A percentile compares a stretch with the other conserved stretches of the same genome.
Conservation (phyloP, 2,797 vertebrate species). For the Sebastes kiyomatsui region DNA sequence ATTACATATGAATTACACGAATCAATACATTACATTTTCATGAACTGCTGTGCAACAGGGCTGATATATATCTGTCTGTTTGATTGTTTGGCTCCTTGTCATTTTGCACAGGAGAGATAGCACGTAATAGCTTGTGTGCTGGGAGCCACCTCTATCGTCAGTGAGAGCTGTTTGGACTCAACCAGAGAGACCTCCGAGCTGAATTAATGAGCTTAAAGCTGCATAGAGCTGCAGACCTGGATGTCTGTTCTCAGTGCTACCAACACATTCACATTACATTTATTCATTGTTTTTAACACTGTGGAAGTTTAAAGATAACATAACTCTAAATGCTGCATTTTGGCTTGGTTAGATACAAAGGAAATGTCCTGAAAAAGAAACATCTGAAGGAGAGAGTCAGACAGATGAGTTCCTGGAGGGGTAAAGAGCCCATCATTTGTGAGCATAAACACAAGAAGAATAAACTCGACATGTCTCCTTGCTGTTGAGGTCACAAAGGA, state of each 20-base stretch:
- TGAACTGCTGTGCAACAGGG: too few species aligned
- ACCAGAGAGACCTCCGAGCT: not conserved
- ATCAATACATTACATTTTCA: too few species aligned
- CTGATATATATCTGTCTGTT: not conserved
- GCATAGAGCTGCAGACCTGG: not conserved
- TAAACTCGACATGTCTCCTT: not conserved
- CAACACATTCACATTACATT: not conserved
- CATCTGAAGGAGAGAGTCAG: not conserved
- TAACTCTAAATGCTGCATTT: not conserved
- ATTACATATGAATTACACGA: too few species aligned
- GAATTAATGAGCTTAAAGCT: slow-evolving; percentile 3
- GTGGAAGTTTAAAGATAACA: not conserved
- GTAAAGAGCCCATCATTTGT: not conserved
- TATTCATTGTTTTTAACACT: not conserved
- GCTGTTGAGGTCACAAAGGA: slow-evolving; percentile 18
- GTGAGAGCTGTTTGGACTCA: slow-evolving; percentile 1
- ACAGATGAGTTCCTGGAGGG: not conserved
- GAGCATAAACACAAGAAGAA: slow-evolving; percentile 1
- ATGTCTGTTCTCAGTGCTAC: not conserved
- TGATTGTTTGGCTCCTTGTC: not conserved
- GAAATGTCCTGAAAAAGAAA: slow-evolving; percentile 24
- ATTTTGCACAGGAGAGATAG: not conserved
- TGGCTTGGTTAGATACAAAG: not conserved
- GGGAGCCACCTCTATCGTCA: not conserved
- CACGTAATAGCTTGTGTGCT: not conserved